Percentiles rank a stretch among this genome's conserved stretches.
Evolutionary conservation across 2,888 invertebrate species (phyloP).

Genomic region (Cylloceria caligata): DNA sequence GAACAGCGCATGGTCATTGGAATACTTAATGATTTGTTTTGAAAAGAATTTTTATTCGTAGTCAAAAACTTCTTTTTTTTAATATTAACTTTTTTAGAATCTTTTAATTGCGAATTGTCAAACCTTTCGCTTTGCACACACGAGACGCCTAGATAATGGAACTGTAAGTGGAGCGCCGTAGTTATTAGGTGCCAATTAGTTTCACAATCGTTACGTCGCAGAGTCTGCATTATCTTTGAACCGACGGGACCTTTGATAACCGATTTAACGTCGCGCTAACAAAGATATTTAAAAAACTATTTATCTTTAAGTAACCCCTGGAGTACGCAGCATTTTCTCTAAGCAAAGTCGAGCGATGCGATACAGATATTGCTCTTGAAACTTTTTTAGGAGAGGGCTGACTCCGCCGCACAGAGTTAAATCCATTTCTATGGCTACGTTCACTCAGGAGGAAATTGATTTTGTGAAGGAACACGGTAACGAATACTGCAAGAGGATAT

Average conservation of each 20-base stretch:
- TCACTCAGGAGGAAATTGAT: slow-evolving; percentile 97
- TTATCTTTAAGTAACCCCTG: slow-evolving; percentile 4
- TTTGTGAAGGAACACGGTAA: slow-evolving; percentile 96
- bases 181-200: slow-evolving; percentile 43
- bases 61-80: neutral
- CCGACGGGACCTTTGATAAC: slow-evolving; percentile 51
- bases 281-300: slow-evolving; percentile 18
- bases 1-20: too few species aligned
- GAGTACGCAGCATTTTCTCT: neutral
- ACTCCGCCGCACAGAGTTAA: slow-evolving; percentile 99
- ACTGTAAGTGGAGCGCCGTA: neutral
- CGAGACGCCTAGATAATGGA: slow-evolving; percentile 16
- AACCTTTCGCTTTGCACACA: slow-evolving; percentile 36
- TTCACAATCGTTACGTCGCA: slow-evolving; percentile 47
- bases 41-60: neutral
- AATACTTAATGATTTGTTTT: too few species aligned
- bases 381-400: slow-evolving; percentile 93
- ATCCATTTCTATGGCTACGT: slow-evolving; percentile 99
- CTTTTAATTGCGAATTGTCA: neutral
- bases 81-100: neutral
- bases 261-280: slow-evolving; percentile 13
- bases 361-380: neutral
- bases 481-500: slow-evolving; percentile 96
- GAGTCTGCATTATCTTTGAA: slow-evolving; percentile 47
- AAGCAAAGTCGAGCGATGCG: neutral